Evolutionary conservation across 2,113 vertebrate genomes (phyloP).

Genomic region (Dermatemys mawii): DNA sequence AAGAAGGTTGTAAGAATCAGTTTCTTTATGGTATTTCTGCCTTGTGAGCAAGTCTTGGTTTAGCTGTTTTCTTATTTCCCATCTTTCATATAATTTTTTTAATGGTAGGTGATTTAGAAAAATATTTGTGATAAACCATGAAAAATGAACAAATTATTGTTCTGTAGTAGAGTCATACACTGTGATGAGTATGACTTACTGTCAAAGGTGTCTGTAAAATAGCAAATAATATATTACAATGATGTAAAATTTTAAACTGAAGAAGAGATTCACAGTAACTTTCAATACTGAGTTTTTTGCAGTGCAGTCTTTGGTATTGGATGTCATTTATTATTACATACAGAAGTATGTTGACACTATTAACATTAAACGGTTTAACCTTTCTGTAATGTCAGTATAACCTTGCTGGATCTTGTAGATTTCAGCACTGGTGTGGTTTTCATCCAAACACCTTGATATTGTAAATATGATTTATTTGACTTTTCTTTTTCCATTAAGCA

Average conservation of each 20-base stretch:
- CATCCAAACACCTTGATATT: background rate
- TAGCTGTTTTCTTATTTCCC: background rate
- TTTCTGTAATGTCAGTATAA: background rate
- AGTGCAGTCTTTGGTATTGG: background rate
- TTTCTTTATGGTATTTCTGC: background rate
- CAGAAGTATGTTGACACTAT: background rate
- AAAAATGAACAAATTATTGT: background rate
- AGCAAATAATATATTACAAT: background rate
- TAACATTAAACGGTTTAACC: background rate
- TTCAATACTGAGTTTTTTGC: background rate
- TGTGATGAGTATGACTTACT: background rate
- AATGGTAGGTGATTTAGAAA: background rate
- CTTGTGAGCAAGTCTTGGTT: background rate
- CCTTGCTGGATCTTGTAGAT: background rate
- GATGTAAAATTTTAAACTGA: background rate
- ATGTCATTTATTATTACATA: background rate
- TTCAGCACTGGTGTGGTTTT: background rate
- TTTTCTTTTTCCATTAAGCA: background rate
- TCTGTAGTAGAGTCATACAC: background rate
- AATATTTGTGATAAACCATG: background rate
- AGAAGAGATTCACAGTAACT: background rate
- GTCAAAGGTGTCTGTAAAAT: background rate
- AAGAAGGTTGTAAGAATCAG: background rate
- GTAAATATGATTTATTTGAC: background rate
- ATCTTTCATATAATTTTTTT: background rate